phyloP scores from a whole-genome alignment of 2,888 invertebrate genomes.

The Athalia circularis region DNA sequence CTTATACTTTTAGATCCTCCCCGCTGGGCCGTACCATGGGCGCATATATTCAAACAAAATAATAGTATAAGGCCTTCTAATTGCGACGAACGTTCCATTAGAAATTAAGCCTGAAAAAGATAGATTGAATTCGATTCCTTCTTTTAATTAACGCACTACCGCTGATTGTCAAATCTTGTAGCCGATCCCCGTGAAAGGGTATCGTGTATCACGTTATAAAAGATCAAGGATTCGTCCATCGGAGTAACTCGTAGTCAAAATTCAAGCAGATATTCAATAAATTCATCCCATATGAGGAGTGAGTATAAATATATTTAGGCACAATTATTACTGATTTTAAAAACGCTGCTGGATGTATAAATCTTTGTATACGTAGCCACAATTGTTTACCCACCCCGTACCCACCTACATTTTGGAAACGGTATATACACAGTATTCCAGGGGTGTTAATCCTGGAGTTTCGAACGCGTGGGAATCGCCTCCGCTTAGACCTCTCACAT shows the following conservation, averaged over 20 bases:
- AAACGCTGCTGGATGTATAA: no score
- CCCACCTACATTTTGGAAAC: background rate
- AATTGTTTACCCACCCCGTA: background rate
- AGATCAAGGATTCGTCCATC: no score
- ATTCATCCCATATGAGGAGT: no score
- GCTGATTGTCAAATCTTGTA: background rate
- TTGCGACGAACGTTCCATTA: slow-evolving; percentile 67
- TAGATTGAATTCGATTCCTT: slow-evolving; percentile 45
- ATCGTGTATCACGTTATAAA: background rate
- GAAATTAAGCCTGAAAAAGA: slow-evolving; percentile 69
- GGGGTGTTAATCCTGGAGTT: slow-evolving; percentile 56
- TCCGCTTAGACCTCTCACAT: slow-evolving; percentile 56
- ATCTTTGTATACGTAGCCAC: no score
- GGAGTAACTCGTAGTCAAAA: no score
- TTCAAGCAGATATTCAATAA: no score
- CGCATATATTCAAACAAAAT: slow-evolving; percentile 58
- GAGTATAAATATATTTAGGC: no score
- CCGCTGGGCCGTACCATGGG: slow-evolving; percentile 7
- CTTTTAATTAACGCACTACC: slow-evolving; percentile 59
- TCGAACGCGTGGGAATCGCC: slow-evolving; percentile 61
- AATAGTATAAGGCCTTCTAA: slow-evolving; percentile 62
- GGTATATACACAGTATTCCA: background rate
- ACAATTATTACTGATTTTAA: no score
- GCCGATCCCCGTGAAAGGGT: slow-evolving; percentile 1
- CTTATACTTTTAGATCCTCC: slow-evolving; percentile 23